Evolutionary conservation across 2,797 vertebrate genomes (phyloP).

Genomic region (Helostoma temminkii): DNA sequence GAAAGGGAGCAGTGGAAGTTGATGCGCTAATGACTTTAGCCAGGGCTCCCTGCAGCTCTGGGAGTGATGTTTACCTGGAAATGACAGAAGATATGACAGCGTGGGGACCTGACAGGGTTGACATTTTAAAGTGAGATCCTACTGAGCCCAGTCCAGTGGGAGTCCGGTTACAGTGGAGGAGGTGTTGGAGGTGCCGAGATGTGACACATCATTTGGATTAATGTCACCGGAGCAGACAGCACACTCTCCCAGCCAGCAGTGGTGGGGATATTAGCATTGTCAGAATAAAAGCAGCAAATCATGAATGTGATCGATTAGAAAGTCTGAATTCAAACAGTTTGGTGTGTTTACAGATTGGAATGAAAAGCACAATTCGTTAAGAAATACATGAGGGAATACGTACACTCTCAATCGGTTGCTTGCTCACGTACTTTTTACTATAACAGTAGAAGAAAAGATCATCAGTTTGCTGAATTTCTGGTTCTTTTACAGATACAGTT

Average conservation of each 20-base stretch:
- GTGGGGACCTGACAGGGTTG: slow-evolving; percentile 55
- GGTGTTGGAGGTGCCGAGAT: slow-evolving; percentile 22
- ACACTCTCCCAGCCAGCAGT: neutral
- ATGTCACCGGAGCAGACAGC: slow-evolving; percentile 34
- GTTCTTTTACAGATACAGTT: too few relatives aligned
- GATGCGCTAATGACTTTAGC: slow-evolving; percentile 36
- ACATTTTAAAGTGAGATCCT: slow-evolving; percentile 65
- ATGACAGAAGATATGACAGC: slow-evolving; percentile 49
- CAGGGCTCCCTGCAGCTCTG: slow-evolving; percentile 8
- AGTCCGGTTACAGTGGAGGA: slow-evolving; percentile 31
- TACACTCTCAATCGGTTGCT: too few relatives aligned
- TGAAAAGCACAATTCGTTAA: too few relatives aligned
- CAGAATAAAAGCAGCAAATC: too few relatives aligned
- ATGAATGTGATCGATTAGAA: too few relatives aligned
- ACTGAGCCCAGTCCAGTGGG: slow-evolving; percentile 47
- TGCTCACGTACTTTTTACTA: too few relatives aligned
- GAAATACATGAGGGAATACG: too few relatives aligned
- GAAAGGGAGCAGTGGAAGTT: slow-evolving; percentile 14
- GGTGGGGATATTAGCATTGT: too few relatives aligned
- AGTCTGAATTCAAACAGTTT: too few relatives aligned
- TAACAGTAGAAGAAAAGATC: too few relatives aligned
- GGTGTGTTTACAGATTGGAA: too few relatives aligned
- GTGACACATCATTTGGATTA: slow-evolving; percentile 46
- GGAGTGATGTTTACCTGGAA: slow-evolving; percentile 48
- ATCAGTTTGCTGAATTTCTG: too few relatives aligned